These are phyloP conservation scores for Ichneumoninae sp. DNA, from an alignment of 2,888 invertebrate genomes.

Conservation along the genomic window DNA sequence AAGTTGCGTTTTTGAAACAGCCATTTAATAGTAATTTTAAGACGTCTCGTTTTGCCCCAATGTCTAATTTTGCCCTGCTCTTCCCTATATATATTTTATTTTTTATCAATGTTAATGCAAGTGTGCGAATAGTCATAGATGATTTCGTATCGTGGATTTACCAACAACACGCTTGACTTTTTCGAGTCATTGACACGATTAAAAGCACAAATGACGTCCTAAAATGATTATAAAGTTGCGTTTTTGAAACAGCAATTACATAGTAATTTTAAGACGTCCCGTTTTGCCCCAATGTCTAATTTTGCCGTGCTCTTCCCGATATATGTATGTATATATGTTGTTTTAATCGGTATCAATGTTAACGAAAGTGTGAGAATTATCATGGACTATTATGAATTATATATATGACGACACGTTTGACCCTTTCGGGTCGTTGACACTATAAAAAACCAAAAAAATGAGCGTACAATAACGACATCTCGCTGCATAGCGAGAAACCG, in stretches of 20 bases:
- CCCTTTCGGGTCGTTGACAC: background rate
- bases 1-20: too few species aligned
- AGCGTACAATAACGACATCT: background rate
- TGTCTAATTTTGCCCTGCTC: background rate
- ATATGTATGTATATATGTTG: background rate
- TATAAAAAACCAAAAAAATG: background rate
- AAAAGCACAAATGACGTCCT: background rate
- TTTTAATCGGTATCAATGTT: background rate
- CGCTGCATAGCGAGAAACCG: background rate
- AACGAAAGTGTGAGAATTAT: slow-evolving; percentile 3
- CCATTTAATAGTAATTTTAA: too few species aligned
- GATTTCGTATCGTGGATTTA: slow-evolving; percentile 24
- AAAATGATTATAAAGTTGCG: too few species aligned
- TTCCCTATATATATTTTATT: background rate
- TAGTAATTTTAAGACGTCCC: too few species aligned
- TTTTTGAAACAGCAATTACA: too few species aligned
- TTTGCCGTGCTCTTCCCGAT: background rate
- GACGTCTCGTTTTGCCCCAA: too few species aligned
- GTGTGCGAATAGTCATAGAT: slow-evolving; percentile 1
- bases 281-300: background rate
- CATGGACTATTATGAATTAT: slow-evolving; percentile 10
- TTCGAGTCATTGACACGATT: slow-evolving; percentile 1
- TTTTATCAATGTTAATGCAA: background rate
- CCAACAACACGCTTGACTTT: slow-evolving; percentile 21
- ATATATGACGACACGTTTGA: slow-evolving; percentile 17